Evolutionary conservation across 1,140 invertebrate genomes (phyloP).

Genomic region (Popillia japonica): DNA sequence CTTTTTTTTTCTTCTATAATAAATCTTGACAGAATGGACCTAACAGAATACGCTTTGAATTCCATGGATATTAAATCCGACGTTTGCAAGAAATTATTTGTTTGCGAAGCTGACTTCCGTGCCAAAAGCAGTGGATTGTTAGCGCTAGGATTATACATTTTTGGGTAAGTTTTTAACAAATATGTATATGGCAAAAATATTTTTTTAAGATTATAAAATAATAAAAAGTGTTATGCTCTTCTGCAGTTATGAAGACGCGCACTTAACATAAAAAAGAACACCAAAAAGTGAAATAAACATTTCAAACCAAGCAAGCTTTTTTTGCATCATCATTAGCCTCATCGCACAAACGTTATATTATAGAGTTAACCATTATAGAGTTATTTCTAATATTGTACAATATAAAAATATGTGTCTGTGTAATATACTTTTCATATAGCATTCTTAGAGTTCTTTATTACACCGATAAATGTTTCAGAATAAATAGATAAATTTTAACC

Average conservation of each 20-base stretch:
- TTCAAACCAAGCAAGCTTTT: too few relatives aligned
- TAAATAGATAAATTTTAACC: too few relatives aligned
- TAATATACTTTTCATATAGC: too few relatives aligned
- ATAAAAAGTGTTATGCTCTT: too few relatives aligned
- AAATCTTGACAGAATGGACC: slow-evolving; percentile 48
- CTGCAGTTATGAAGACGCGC: too few relatives aligned
- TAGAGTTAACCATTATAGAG: too few relatives aligned
- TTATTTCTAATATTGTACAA: background rate
- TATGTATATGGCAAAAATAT: background rate
- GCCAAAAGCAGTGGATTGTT: slow-evolving; percentile 48
- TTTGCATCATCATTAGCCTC: too few relatives aligned
- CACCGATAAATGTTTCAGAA: too few relatives aligned
- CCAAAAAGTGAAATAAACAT: too few relatives aligned
- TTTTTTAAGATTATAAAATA: too few relatives aligned
- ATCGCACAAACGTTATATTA: too few relatives aligned
- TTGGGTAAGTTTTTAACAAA: slow-evolving; percentile 49
- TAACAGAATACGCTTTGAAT: slow-evolving; percentile 54
- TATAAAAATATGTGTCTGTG: background rate
- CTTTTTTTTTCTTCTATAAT: background rate
- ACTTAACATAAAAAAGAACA: too few relatives aligned
- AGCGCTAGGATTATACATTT: slow-evolving; percentile 46
- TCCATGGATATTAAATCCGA: slow-evolving; percentile 51
- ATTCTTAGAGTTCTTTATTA: background rate
- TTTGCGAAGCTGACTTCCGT: slow-evolving; percentile 54
- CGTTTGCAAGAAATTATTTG: slow-evolving; percentile 54